Evolutionary conservation across 2,797 vertebrate genomes (phyloP), one percentile per base, ranked within the genome.

Genomic region (Antrozous pallidus): DNA sequence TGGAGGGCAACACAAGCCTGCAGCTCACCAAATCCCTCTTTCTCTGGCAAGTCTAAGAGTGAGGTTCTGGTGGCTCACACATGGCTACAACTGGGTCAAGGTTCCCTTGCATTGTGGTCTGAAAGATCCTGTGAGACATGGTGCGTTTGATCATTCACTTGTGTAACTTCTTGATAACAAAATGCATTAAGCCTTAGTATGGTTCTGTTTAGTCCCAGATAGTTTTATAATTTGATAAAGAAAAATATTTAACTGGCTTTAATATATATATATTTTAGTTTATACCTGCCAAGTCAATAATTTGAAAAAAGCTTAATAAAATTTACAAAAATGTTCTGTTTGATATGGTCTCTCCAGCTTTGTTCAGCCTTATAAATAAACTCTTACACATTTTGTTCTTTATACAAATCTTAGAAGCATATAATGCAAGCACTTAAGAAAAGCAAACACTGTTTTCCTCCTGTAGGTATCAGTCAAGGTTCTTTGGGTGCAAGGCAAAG

Each of bases 141-240:
- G 78, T 88, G 67, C 14, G 33, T 81, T 97, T 96, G 61, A 61
- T 78, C n/a, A 65, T 70, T 70, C 51, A 71, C 75, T 0, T 0
- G 0, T 81, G 63, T 96, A 88, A 91, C 58, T 63, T 91, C 2
- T 90, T 47, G 67, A 54, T 0, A 0, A 0, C 22, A 83, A 61
- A 89, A 26, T 77, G 12, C 31, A 33, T 82, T 90, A 84, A 47
- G 45, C 56, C 92, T 78, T 45, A 75, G 45, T 89, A 69, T 81
- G n/a, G 17, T 69, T 92, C 70, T 86, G 6, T 54, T 87, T 94
- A 84, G 31, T 42, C 71, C 61, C 38, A 87, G 70, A 80, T 40
- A 79, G 67, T 81, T 93, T 77, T 90, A 88, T 81, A 83, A 83
- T 67, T 94, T 89, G 75, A 71, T 92, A 81, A 78, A 45, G 45